Conservation (phyloP, 2,113 vertebrate species). For the Corythaixoides concolor region DNA sequence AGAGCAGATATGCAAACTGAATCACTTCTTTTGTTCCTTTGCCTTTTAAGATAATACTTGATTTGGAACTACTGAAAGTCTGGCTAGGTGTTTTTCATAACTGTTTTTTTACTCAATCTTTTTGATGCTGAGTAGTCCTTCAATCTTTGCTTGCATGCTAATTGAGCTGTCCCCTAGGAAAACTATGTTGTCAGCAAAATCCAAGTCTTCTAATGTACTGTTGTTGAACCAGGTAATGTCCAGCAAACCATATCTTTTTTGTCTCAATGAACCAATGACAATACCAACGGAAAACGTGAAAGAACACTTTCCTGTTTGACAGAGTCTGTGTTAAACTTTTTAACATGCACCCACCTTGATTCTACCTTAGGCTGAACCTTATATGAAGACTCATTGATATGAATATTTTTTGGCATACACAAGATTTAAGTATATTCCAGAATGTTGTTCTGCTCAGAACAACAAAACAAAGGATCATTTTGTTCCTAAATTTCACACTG, state of each 20-base stretch:
- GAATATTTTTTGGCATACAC: background rate
- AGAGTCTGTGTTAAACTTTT: background rate
- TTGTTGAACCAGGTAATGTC: background rate
- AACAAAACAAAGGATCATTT: background rate
- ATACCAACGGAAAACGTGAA: background rate
- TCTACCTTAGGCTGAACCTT: background rate
- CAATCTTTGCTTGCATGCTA: background rate
- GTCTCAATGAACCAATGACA: background rate
- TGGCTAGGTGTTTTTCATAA: conserved; percentile 8
- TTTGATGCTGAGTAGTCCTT: background rate
- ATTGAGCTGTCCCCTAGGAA: background rate
- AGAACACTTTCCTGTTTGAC: background rate
- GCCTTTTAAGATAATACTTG: conserved; percentile 36
- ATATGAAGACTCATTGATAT: background rate
- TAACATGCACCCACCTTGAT: background rate
- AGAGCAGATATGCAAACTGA: conserved; percentile 4
- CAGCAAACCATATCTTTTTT: background rate
- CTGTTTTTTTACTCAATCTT: background rate
- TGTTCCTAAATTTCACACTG: background rate
- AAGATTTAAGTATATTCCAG: background rate
- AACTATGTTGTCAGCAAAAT: background rate
- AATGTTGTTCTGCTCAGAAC: background rate
- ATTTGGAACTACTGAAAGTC: conserved; percentile 6
- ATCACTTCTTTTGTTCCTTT: conserved; percentile 29
- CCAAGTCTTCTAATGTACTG: background rate